phyloP scores from a whole-genome alignment of 2,888 invertebrate species.

The Lasioglossum calceatum region DNA sequence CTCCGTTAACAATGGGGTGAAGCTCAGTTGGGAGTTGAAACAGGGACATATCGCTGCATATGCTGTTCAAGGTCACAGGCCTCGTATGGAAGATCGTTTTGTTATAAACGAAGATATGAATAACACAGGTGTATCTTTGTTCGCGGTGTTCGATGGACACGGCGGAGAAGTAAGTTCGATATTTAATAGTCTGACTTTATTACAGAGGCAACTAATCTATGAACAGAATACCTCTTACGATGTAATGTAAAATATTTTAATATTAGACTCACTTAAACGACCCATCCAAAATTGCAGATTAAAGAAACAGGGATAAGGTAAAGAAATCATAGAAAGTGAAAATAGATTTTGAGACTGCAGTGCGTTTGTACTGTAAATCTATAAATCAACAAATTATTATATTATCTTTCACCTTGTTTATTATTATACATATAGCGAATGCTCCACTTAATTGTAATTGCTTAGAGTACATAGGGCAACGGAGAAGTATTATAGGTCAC shows the following conservation, averaged over 20 bases:
- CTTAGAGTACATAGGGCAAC: slow-evolving; percentile 13
- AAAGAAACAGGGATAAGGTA: slow-evolving; percentile 49
- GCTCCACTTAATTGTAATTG: neutral
- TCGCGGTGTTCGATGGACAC: slow-evolving; percentile 97
- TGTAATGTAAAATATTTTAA: neutral
- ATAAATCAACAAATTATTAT: slow-evolving; percentile 9
- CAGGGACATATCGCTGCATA: slow-evolving; percentile 92
- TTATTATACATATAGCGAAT: slow-evolving; percentile 7
- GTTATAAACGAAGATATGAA: slow-evolving; percentile 94
- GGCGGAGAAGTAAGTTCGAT: slow-evolving; percentile 90
- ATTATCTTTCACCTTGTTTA: slow-evolving; percentile 4
- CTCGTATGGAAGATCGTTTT: slow-evolving; percentile 97
- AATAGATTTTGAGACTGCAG: slow-evolving; percentile 22
- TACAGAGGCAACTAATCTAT: neutral
- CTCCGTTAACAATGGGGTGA: slow-evolving; percentile 82
- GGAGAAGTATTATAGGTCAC: neutral
- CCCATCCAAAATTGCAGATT: slow-evolving; percentile 51
- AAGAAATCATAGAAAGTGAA: slow-evolving; percentile 17
- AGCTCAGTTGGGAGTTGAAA: slow-evolving; percentile 91
- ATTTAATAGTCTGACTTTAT: neutral
- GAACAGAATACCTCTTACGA: slow-evolving; percentile 3
- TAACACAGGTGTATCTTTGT: slow-evolving; percentile 93
- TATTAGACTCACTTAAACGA: slow-evolving; percentile 19
- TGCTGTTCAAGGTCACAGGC: slow-evolving; percentile 95
- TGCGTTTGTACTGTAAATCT: slow-evolving; percentile 3